phyloP scores from a whole-genome alignment of 2,113 vertebrate genomes.

The Gadus chalcogrammus region DNA sequence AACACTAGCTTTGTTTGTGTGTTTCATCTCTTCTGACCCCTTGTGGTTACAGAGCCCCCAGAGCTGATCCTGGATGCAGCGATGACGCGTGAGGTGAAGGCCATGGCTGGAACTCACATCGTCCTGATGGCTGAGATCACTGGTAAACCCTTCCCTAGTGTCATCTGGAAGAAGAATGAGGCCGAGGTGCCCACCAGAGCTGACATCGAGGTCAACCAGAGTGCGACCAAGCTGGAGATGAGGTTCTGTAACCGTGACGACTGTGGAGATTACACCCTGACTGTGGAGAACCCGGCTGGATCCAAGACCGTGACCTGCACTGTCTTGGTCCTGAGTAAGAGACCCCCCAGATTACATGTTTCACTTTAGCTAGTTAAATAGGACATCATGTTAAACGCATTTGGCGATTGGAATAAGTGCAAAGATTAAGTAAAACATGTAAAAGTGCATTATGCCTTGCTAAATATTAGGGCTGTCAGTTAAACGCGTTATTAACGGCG shows the following conservation, averaged over 20 bases:
- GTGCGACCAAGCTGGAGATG: conserved; percentile 90
- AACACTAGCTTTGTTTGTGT: not conserved
- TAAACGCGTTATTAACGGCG: too few relatives aligned
- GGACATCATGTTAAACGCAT: too few relatives aligned
- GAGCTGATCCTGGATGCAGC: conserved; percentile 91
- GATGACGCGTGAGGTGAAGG: conserved; percentile 91
- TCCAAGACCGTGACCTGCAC: conserved; percentile 92
- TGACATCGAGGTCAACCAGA: conserved; percentile 84
- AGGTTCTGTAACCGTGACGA: conserved; percentile 88
- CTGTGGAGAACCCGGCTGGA: conserved; percentile 90
- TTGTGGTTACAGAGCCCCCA: conserved; percentile 80
- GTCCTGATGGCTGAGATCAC: conserved; percentile 89
- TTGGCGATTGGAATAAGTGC: too few relatives aligned
- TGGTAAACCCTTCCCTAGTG: conserved; percentile 91
- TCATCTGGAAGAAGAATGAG: conserved; percentile 93
- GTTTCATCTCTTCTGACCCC: not conserved
- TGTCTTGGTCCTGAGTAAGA: conserved; percentile 87
- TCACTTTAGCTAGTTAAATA: too few relatives aligned
- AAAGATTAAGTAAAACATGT: too few relatives aligned
- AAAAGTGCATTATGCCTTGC: too few relatives aligned
- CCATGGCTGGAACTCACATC: conserved; percentile 87
- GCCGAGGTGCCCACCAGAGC: conserved; percentile 85
- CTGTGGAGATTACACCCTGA: conserved; percentile 91
- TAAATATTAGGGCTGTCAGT: too few relatives aligned
- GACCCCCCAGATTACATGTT: not conserved